Evolutionary conservation across 1,140 invertebrate species (phyloP), one percentile per base, ranked within the genome.

Genomic region (Ctenoplectra terminalis): DNA sequence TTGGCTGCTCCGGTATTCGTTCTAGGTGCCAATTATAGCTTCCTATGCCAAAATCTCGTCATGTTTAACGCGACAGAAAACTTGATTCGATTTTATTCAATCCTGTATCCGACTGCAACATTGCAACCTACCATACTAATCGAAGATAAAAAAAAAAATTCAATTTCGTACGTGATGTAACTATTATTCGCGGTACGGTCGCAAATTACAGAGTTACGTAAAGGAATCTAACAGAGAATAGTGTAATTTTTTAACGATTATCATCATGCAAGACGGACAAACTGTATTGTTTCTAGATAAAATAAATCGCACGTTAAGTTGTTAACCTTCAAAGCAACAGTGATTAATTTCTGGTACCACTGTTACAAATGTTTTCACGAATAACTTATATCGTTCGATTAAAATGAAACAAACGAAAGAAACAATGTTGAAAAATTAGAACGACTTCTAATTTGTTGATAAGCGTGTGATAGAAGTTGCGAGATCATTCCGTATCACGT

Each of bases 151-250:
- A 34, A 37, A 60, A 50, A 17, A 60, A 71, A 78, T 15, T 29
- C 5, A 2, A 29, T 34, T 63, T 73, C 2, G 8, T 54, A 60
- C 17, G n/a, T 26, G 75, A 54, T 46, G 20, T 31, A 54, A 29
- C 29, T 15, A 9, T 11, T 48, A 8, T 20, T n/a, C 54, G n/a
- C 34, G 72, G 58, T 50, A 74, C 72, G 23, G 8, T 61, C 1
- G 40, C 23, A 60, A 78, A 78, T 60, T 58, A 60, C n/a, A 5
- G 17, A 1, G 54, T 78, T 78, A 78, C 23, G 31, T 60, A 78
- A 78, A 48, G 34, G 6, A 15, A 71, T n/a, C 11, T 31, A 15
- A 8, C 34, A 37, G 13, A 34, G 13, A 40, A 23, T 20, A 43
- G 26, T 13, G 46, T 13, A 52, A 63, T 29, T 52, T 31, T 48